These are phyloP conservation scores for Furcifer pardalis DNA, from an alignment of 2,797 vertebrate genomes.

Conservation along the genomic window DNA sequence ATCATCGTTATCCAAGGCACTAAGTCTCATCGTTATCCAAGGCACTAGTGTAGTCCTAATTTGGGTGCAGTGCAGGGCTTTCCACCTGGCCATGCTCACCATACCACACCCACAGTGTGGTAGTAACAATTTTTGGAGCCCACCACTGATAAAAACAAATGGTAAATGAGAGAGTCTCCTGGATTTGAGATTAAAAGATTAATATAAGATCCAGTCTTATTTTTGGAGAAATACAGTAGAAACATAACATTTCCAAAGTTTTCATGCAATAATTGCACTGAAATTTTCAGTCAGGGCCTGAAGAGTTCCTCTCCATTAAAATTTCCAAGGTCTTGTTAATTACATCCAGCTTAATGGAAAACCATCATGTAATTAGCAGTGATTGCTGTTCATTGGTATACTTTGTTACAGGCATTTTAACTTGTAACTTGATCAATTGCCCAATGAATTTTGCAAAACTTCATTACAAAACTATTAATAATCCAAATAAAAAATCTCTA, in stretches of 20 bases:
- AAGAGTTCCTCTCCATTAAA: slow-evolving; percentile 7
- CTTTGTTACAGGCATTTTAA: slow-evolving; percentile 35
- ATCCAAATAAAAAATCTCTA: slow-evolving; percentile 33
- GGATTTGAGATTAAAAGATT: too few relatives aligned
- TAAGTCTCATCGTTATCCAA: too few relatives aligned
- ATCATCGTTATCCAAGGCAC: too few relatives aligned
- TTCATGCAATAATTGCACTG: neutral
- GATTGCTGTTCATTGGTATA: slow-evolving; percentile 39
- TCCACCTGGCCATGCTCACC: too few relatives aligned
- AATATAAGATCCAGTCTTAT: too few relatives aligned
- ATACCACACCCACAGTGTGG: too few relatives aligned
- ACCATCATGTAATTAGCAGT: slow-evolving; percentile 53
- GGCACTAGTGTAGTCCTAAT: too few relatives aligned
- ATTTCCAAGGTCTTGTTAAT: slow-evolving; percentile 46
- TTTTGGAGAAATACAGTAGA: neutral
- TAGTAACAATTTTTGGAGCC: too few relatives aligned
- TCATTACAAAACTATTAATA: slow-evolving; percentile 43
- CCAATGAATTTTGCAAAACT: slow-evolving; percentile 36
- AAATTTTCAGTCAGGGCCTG: slow-evolving; percentile 29
- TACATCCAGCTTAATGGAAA: slow-evolving; percentile 44
- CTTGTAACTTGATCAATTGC: slow-evolving; percentile 44
- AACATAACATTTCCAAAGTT: slow-evolving; percentile 27
- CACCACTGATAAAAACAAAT: too few relatives aligned
- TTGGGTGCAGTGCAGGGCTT: too few relatives aligned
- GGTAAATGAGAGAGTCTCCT: neutral